phyloP scores from a whole-genome alignment of 2,113 vertebrate species.

The Ailurus styani region DNA sequence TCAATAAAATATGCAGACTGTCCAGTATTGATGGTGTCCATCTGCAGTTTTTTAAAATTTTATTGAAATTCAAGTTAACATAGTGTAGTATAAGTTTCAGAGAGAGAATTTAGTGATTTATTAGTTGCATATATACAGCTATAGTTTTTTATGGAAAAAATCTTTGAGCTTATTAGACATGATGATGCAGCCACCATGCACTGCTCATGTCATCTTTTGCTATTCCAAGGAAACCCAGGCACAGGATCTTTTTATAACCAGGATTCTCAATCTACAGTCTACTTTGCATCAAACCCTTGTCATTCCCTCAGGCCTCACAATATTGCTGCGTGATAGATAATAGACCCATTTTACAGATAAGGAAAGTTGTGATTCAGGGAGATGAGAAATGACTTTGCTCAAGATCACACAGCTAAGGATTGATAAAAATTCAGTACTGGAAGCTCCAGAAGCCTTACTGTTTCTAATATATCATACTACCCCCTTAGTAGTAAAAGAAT shows the following conservation, averaged over 20 bases:
- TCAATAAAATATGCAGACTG: slow-evolving; percentile 48
- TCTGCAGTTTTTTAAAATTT: background rate
- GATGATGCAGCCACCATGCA: background rate
- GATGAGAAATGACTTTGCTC: background rate
- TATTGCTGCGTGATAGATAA: background rate
- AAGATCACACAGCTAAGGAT: background rate
- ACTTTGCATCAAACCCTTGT: background rate
- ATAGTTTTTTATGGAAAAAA: background rate
- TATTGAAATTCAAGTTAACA: background rate
- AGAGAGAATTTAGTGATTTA: background rate
- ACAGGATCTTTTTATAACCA: background rate
- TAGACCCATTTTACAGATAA: background rate
- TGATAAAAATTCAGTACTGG: background rate
- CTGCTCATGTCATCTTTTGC: background rate
- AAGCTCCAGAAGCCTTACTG: background rate
- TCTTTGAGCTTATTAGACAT: background rate
- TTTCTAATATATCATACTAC: background rate
- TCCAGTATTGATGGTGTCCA: background rate
- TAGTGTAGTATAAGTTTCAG: background rate
- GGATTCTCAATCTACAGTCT: background rate
- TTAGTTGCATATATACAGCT: background rate
- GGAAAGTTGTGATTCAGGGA: background rate
- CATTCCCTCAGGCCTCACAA: background rate
- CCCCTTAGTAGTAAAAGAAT: background rate
- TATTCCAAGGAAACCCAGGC: background rate